Evolutionary conservation across 2,888 invertebrate species (phyloP).

Genomic region (Epinotia demarniana): DNA sequence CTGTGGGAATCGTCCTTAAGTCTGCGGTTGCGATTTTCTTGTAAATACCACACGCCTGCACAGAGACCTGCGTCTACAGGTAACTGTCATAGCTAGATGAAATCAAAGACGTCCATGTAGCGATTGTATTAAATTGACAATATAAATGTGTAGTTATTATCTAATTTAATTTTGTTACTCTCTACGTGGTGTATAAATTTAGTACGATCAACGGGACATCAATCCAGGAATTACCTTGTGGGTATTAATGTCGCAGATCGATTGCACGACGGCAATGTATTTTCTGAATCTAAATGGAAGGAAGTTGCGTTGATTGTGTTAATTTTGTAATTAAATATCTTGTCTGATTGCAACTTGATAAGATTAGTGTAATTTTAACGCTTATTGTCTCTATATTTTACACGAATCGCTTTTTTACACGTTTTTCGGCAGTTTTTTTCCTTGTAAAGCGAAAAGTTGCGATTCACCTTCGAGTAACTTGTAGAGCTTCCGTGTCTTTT

Average conservation of each 20-base stretch:
- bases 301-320: conserved; percentile 7
- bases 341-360: conserved; percentile 33
- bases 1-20: background rate
- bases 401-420: conserved; percentile 27
- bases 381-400: conserved; percentile 39
- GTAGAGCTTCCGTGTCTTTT: background rate
- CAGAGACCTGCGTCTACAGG: conserved; percentile 23
- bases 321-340: conserved; percentile 25
- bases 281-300: background rate
- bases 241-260: background rate
- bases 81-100: conserved; percentile 70
- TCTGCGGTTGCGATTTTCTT: background rate
- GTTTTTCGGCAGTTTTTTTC: background rate
- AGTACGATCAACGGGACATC: conserved; percentile 11
- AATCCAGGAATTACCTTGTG: background rate
- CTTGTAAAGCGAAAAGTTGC: background rate
- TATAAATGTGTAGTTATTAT: conserved; percentile 63
- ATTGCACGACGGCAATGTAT: background rate
- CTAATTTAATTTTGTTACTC: conserved; percentile 36
- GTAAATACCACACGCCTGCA: conserved; percentile 17
- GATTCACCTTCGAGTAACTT: background rate
- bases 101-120: conserved; percentile 78
- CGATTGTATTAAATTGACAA: conserved; percentile 77
- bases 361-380: conserved; percentile 33
- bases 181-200: conserved; percentile 15